Evolutionary conservation across 2,888 invertebrate genomes (phyloP), one percentile per base, ranked within the genome.

Genomic region (Junonia oenone): DNA sequence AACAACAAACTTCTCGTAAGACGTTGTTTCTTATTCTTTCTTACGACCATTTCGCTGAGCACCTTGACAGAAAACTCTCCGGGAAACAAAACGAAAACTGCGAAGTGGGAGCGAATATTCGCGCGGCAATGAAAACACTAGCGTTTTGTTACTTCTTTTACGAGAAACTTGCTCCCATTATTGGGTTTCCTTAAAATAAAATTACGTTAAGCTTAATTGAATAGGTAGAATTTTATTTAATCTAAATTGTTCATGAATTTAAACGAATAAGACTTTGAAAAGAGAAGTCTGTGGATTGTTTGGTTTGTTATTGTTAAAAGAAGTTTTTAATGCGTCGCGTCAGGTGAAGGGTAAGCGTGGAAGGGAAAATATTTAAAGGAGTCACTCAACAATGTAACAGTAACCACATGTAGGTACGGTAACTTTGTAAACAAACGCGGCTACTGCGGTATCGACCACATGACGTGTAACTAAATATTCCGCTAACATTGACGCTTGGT

Each of bases 361-460:
- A 45, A 49, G 37, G 35, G 31, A 31, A 22, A 51, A 38, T 54
- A 54, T 55, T 55, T 35, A 37, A 58, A 49, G 58, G 51, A 51
- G 19, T 52, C 55, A 45, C 48, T 37, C 48, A 55, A 60, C 51
- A 54, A 56, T 58, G 55, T 61, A 50, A 37, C 47, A 50, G 55
- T 58, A 56, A 61, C 51, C 56, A 45, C 54, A 55, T 55, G 54
- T 48, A 60, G 51, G 54, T 45, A 58, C 45, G 43, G 40, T 35
- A 45, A 51, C 52, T 46, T 43, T 31, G 59, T 57, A 56, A 62
- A 62, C 61, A 56, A 35, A 55, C 37, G 54, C 35, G 55, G 55
- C 55, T 55, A 35, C 45, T 50, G 56, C 35, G 51, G 58, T 58
- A 60, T 58, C 60, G 61, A 59, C 61, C 53, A 50, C 58, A 58